phyloP scores from a whole-genome alignment of 2,113 vertebrate genomes.

The Dendropsophus ebraccatus region DNA sequence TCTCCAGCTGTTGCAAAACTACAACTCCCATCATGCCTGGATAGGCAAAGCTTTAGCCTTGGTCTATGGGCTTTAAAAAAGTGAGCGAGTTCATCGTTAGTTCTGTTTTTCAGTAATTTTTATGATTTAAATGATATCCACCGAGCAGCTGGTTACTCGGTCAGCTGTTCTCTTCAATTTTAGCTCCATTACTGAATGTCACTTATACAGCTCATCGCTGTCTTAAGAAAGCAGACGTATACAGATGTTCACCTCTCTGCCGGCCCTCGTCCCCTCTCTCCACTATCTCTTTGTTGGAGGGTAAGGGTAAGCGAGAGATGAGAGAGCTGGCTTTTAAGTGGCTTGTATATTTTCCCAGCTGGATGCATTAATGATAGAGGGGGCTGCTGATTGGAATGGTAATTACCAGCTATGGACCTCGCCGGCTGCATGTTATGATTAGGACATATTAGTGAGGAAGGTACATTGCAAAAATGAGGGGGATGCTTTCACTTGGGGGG shows the following conservation, averaged over 20 bases:
- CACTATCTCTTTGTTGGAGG: constrained; percentile 29
- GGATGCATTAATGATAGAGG: constrained; percentile 67
- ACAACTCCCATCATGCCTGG: too few species aligned
- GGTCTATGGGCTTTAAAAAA: background rate
- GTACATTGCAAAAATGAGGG: constrained; percentile 61
- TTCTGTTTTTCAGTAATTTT: background rate
- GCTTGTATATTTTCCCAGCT: constrained; percentile 62
- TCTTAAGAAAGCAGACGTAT: background rate
- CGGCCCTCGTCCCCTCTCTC: constrained; percentile 38
- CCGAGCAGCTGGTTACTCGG: background rate
- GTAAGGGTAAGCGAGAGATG: background rate
- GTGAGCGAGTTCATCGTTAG: background rate
- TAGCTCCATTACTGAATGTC: background rate
- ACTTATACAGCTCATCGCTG: constrained; percentile 1
- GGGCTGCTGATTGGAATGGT: constrained; percentile 70
- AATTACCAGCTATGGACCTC: constrained; percentile 75
- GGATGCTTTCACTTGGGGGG: constrained; percentile 24
- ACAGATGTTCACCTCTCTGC: constrained; percentile 46
- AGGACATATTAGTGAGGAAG: constrained; percentile 70
- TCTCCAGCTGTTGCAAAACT: too few species aligned
- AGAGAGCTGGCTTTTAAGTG: constrained; percentile 6
- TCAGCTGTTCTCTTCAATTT: background rate
- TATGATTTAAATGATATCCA: background rate
- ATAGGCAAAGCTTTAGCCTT: too few species aligned
- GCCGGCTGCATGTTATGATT: constrained; percentile 76